A percentile compares a stretch with the other conserved stretches of the same genome.
phyloP scores from a whole-genome alignment of 2,113 vertebrate species.

The Pipa parva region DNA sequence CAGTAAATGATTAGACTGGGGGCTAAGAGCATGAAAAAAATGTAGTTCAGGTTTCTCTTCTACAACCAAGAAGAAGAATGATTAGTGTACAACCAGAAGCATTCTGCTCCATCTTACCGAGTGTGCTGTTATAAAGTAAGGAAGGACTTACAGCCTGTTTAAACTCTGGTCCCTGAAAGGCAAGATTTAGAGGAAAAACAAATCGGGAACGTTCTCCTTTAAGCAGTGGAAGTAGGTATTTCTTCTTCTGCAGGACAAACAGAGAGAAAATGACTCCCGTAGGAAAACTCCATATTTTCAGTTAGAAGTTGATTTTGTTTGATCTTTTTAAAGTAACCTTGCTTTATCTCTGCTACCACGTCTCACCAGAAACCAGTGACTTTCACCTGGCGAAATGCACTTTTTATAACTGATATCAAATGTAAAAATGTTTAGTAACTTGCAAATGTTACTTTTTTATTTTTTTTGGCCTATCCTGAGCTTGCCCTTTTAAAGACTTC shows the following conservation, averaged over 20 bases:
- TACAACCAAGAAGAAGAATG: conserved; percentile 29
- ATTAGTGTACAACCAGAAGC: too few species aligned
- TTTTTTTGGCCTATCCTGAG: too few species aligned
- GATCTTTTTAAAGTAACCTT: background rate
- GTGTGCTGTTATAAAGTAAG: accelerated
- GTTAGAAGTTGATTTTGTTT: too few species aligned
- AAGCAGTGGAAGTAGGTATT: conserved; percentile 63
- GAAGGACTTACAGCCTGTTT: conserved; percentile 54
- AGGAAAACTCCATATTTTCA: background rate
- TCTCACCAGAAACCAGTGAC: accelerated
- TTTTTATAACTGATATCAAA: background rate
- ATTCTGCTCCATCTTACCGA: too few species aligned
- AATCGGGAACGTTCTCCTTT: conserved; percentile 47
- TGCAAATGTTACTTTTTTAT: background rate
- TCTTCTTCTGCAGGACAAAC: conserved; percentile 48
- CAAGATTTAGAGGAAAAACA: conserved; percentile 57
- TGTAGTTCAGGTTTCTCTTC: conserved; percentile 58
- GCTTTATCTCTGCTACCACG: accelerated
- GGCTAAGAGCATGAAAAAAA: conserved; percentile 62
- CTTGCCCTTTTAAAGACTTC: too few species aligned
- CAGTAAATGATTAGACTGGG: too few species aligned
- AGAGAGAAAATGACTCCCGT: background rate
- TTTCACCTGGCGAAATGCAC: background rate
- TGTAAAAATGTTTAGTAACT: background rate
- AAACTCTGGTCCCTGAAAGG: conserved; percentile 57